Base-by-base conservation (phyloP, 1,140 invertebrate genomes). In the Maconellicoccus hirsutus region DNA sequence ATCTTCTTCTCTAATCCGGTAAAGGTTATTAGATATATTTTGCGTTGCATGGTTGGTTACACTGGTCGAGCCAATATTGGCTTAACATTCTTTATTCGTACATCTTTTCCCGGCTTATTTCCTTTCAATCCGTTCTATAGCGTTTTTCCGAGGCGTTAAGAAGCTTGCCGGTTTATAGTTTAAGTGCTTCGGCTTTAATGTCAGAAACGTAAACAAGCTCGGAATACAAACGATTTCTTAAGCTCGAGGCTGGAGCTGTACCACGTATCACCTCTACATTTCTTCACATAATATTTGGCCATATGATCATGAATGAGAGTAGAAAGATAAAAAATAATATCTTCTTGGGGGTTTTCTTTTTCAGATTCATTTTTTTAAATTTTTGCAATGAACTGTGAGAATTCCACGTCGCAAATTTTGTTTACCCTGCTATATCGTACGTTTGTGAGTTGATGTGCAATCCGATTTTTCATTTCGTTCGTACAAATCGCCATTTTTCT, bases 21-120 rank as follows among this genome's bases (percentile, higher is more conserved):
- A 52, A 52, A 52, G 42, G 42, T 52, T 52, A 8, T 52, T 19
- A 52, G 12, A 19, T 52, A 52, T 19, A 52, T 52, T 52, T 52
- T 52, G 42, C 42, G n/a, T 52, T 52, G 42, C 42, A 16, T 19
- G 42, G 42, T 52, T 52, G 42, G 42, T 52, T 52, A 52, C 42
- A 52, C 42, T 52, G 42, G 42, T 16, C n/a, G 16, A 52, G 16
- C 42, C 42, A 52, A 52, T 52, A 52, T 52, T 52, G 42, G 42
- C 42, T 52, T 52, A 52, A 52, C 42, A 52, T 52, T 52, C 42
- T 52, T 52, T 52, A 52, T 52, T 52, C 42, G 42, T 52, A 52
- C 42, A 14, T 52, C 42, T 19, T 52, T 16, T 52, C 42, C 42
- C 12, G n/a, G 42, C 42, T 52, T 52, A 52, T 52, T 52, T 52